These are phyloP conservation scores for Aurelia aurita DNA, from an alignment of 30 jellyfish, hydroid and myxozoan genomes.

Conservation along the genomic window DNA sequence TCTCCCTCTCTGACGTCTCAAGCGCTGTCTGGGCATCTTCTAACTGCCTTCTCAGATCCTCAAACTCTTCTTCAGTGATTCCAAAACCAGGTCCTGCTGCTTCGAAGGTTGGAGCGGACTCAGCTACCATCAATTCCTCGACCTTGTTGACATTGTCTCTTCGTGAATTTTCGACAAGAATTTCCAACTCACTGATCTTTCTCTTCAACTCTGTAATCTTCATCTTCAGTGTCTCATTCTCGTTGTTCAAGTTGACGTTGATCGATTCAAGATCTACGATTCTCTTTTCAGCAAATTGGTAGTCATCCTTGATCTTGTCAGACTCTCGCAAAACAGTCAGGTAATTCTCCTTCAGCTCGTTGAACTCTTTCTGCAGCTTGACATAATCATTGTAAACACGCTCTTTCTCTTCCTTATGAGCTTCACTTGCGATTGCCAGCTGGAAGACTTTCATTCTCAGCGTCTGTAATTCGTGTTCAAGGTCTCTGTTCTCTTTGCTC, in stretches of 20 bases:
- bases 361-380: slow-evolving; percentile 74
- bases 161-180: slow-evolving; percentile 43
- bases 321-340: slow-evolving; percentile 71
- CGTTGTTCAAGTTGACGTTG: slow-evolving; percentile 71
- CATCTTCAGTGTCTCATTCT: slow-evolving; percentile 73
- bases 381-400: slow-evolving; percentile 64
- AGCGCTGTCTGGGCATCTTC: slow-evolving; percentile 70
- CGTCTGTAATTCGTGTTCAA: slow-evolving; percentile 80
- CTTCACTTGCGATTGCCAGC: slow-evolving; percentile 58
- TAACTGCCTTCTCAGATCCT: slow-evolving; percentile 70
- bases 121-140: slow-evolving; percentile 73
- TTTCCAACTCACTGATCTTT: slow-evolving; percentile 78
- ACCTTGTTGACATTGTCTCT: slow-evolving; percentile 58
- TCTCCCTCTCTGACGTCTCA: slow-evolving; percentile 84
- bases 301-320: slow-evolving; percentile 80
- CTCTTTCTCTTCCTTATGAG: slow-evolving; percentile 92
- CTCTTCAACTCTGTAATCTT: slow-evolving; percentile 68
- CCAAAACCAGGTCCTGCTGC: slow-evolving; percentile 64
- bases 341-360: slow-evolving; percentile 84
- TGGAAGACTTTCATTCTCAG: slow-evolving; percentile 69
- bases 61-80: slow-evolving; percentile 70
- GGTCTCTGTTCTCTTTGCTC: slow-evolving; percentile 60
- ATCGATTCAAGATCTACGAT: slow-evolving; percentile 86
- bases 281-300: slow-evolving; percentile 70
- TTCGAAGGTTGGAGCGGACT: slow-evolving; percentile 59